These are phyloP conservation scores for Siniperca undulata DNA, from an alignment of 2,797 vertebrate genomes.

Conservation along the genomic window DNA sequence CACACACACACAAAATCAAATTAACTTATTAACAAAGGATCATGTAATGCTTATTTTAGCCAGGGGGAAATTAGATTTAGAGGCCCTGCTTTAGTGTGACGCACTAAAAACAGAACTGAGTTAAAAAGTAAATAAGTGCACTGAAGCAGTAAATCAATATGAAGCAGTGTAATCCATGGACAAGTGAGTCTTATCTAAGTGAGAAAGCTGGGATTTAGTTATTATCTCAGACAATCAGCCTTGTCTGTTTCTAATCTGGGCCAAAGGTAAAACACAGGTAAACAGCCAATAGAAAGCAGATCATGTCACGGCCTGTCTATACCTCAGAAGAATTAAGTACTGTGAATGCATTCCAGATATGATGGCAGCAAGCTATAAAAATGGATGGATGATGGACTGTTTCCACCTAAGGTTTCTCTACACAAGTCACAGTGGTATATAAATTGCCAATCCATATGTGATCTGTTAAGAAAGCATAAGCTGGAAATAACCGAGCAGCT, in stretches of 20 bases:
- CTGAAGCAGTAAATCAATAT: conserved; percentile 72
- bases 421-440: conserved; percentile 32
- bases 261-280: conserved; percentile 74
- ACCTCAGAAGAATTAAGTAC: conserved; percentile 47
- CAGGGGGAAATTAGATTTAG: conserved; percentile 31
- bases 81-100: conserved; percentile 32
- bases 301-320: conserved; percentile 48
- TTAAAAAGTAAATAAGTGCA: conserved; percentile 65
- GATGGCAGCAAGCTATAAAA: conserved; percentile 56
- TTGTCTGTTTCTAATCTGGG: conserved; percentile 71
- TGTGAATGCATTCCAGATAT: conserved; percentile 50
- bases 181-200: conserved; percentile 68
- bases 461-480: conserved; percentile 51
- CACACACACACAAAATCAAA: conserved; percentile 13
- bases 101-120: conserved; percentile 45
- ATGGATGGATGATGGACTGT: conserved; percentile 56
- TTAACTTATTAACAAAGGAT: conserved; percentile 40
- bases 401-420: conserved; percentile 41
- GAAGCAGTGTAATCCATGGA: conserved; percentile 71
- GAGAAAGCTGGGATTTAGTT: conserved; percentile 71
- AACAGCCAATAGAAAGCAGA: conserved; percentile 58
- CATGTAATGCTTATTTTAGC: conserved; percentile 43
- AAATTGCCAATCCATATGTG: conserved; percentile 52
- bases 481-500: conserved; percentile 38
- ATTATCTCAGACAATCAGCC: conserved; percentile 72